These are phyloP conservation scores for Coccyzus lansbergi DNA, from an alignment of 2,797 vertebrate genomes.

Conservation along the genomic window DNA sequence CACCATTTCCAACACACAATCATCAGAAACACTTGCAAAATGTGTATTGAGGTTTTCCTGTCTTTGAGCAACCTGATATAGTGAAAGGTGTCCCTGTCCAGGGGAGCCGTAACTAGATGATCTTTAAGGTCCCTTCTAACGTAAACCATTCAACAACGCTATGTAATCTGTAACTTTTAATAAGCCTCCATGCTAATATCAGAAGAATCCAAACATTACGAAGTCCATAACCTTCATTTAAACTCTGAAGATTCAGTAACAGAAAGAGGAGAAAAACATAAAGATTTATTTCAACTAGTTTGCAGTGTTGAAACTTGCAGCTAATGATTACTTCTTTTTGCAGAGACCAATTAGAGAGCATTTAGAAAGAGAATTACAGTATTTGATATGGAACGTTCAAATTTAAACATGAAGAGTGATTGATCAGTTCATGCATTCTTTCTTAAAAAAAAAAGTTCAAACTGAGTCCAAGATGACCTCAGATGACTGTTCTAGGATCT, in stretches of 20 bases:
- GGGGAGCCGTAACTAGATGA: too few species aligned
- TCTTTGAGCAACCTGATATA: too few species aligned
- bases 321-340: neutral
- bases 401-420: neutral
- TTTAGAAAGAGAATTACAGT: neutral
- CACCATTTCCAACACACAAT: neutral
- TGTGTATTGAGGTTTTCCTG: neutral
- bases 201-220: neutral
- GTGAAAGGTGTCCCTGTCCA: too few species aligned
- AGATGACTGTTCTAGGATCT: conserved; percentile 59
- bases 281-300: neutral
- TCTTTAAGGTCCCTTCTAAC: too few species aligned
- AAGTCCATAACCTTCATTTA: neutral
- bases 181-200: neutral
- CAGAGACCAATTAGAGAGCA: neutral
- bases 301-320: neutral
- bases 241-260: neutral
- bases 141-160: neutral
- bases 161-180: neutral
- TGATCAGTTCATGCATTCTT: neutral
- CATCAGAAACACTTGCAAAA: neutral
- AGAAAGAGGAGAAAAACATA: neutral
- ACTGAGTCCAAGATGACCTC: neutral
- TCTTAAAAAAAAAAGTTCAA: neutral
- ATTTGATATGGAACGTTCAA: neutral